A percentile compares a stretch with the other conserved stretches of the same genome.
Conservation (phyloP, 2,888 invertebrate genomes). For the Xestobium rufovillosum region DNA sequence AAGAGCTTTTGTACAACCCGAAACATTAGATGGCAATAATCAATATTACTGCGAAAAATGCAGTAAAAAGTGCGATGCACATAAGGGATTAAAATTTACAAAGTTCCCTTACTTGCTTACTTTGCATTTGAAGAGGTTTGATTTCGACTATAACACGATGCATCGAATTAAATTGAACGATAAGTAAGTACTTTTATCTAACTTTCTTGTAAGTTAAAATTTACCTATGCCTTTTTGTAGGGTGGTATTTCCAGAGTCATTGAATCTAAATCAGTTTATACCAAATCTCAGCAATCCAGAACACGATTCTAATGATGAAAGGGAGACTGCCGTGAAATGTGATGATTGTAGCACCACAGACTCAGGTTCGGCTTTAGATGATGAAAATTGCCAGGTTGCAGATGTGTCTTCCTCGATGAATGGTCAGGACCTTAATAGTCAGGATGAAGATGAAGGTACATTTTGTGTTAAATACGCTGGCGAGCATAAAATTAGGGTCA, state of each 20-base stretch:
- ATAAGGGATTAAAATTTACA: conserved; percentile 81
- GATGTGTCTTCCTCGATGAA: conserved; percentile 39
- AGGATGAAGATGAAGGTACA: conserved; percentile 57
- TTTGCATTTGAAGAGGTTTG: conserved; percentile 81
- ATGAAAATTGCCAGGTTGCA: conserved; percentile 50
- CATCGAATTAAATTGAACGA: conserved; percentile 83
- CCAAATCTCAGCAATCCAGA: conserved; percentile 31
- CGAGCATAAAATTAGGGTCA: too few species aligned
- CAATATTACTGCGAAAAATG: conserved; percentile 84
- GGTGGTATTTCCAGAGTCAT: conserved; percentile 71
- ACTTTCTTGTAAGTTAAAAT: background rate
- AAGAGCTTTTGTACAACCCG: conserved; percentile 75
- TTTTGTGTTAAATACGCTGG: too few species aligned
- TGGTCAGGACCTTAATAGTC: conserved; percentile 38
- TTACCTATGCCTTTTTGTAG: conserved; percentile 43
- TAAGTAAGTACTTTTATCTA: conserved; percentile 50
- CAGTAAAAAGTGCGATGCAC: conserved; percentile 78
- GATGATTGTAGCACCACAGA: conserved; percentile 64
- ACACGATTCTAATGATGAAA: conserved; percentile 42
- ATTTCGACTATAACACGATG: conserved; percentile 79
- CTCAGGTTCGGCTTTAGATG: conserved; percentile 60
- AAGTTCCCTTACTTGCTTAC: conserved; percentile 82
- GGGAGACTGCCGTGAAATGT: conserved; percentile 45
- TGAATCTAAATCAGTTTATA: conserved; percentile 72
- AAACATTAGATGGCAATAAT: conserved; percentile 74